Base-by-base conservation (phyloP, 2,888 invertebrate species). In the Adelphocoris suturalis region DNA sequence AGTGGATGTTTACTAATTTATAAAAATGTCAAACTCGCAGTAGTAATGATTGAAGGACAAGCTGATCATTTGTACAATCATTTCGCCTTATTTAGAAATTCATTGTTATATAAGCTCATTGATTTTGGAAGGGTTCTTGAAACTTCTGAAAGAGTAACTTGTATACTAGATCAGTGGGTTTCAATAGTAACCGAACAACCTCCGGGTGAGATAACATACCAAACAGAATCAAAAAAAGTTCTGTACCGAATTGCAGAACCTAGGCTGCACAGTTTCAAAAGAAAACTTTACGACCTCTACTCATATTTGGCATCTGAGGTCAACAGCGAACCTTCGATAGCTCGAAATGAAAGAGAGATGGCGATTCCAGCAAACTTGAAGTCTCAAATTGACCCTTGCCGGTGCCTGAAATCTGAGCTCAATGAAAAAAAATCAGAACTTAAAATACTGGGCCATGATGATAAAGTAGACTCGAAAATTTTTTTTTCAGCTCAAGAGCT, bases 31-130 rank as follows among this genome's bases (percentile, higher is more conserved):
- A 27, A 28, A 5, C 55, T 37, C 9, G 85, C 27, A 11, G 28
- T 85, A 37, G 57, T 28, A 0, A 55, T 85, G 55, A 28, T 85
- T 61, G 85, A 85, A 85, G 85, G 85, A 37, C 52, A 28, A 27
- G 28, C 28, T 19, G 57, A 61, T 37, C 85, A 57, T 23, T 13
- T 85, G 5, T 57, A 11, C 85, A 13, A 57, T 14, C 85, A 85
- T 19, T 85, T 85, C 19, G 85, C 85, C 11, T 28, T 5, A 0
- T 85, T 85, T n/a, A 85, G 37, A 19, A 27, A 85, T 28, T 85
- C 85, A 14, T 27, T 0, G 16, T 13, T 85, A 4, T 19, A 61
- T n/a, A 23, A 57, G 11, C n/a, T 55, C 9, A 85, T 85, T 4
- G 61, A 85, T 61, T 12, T 37, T 19, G 85, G 85, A n/a, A 27